phyloP scores from a whole-genome alignment of 2,888 invertebrate genomes.

The Philereme vetulata region DNA sequence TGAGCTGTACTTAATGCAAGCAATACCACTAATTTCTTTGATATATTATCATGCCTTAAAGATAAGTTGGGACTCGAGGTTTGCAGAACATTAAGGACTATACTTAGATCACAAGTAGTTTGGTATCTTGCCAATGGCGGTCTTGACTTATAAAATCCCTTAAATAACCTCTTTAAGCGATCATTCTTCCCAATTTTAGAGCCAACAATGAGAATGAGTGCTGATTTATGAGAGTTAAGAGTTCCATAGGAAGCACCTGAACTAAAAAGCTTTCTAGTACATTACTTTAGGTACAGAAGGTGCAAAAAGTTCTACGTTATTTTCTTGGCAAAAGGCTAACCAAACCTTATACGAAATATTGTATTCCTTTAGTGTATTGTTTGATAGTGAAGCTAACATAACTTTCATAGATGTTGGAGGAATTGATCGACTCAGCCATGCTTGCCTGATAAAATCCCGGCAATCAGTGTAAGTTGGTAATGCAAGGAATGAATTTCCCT shows the following conservation, averaged over 20 bases:
- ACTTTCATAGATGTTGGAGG: slow-evolving; percentile 1
- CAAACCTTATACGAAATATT: slow-evolving; percentile 1
- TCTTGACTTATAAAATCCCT: slow-evolving; percentile 17
- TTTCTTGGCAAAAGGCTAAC: slow-evolving; percentile 4
- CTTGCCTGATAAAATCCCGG: slow-evolving; percentile 23
- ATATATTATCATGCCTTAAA: slow-evolving; percentile 2
- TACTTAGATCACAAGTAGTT: slow-evolving; percentile 16
- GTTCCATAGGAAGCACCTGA: slow-evolving; percentile 10
- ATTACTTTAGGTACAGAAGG: slow-evolving; percentile 1
- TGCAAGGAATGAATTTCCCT: slow-evolving; percentile 14
- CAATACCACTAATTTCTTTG: slow-evolving; percentile 12
- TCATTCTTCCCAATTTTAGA: background rate
- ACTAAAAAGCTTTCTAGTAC: slow-evolving; percentile 10
- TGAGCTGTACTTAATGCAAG: slow-evolving; percentile 16
- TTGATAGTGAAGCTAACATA: background rate
- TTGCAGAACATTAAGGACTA: slow-evolving; percentile 8
- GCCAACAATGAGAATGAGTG: background rate
- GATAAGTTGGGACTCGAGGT: slow-evolving; percentile 7
- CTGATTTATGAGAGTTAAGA: slow-evolving; percentile 1
- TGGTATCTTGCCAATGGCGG: slow-evolving; percentile 12
- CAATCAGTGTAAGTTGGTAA: slow-evolving; percentile 22
- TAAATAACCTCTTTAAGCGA: slow-evolving; percentile 13
- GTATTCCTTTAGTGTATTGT: slow-evolving; percentile 5
- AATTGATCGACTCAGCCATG: slow-evolving; percentile 7
- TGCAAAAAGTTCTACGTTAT: background rate